A percentile compares a stretch with the other conserved stretches of the same genome.
Conservation (phyloP, 2,113 vertebrate species). For the Menura novaehollandiae region DNA sequence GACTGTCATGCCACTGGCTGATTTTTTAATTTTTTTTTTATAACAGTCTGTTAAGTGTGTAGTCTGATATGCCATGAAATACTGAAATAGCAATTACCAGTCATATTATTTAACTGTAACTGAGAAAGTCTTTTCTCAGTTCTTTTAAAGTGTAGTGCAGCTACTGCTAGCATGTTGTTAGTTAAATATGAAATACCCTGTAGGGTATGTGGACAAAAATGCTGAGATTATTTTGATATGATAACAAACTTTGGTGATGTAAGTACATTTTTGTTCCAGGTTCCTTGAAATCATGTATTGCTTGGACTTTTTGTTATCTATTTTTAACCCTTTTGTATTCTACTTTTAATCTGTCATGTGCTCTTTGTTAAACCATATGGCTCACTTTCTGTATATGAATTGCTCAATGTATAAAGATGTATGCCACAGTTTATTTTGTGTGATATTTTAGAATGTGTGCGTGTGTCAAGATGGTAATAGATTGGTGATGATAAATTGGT, state of each 20-base stretch:
- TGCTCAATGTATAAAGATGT: not conserved
- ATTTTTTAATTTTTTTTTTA: not conserved
- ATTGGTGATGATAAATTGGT: not conserved
- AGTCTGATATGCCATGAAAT: not conserved
- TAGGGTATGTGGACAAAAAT: not conserved
- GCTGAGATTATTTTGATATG: not conserved
- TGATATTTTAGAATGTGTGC: not conserved
- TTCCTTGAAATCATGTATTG: not conserved
- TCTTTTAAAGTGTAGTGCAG: not conserved
- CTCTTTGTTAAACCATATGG: not conserved
- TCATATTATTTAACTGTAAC: constrained; percentile 5
- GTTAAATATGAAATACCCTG: constrained; percentile 15
- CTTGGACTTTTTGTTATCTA: not conserved
- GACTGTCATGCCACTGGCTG: not conserved
- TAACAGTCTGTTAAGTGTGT: not conserved
- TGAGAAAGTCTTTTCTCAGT: not conserved
- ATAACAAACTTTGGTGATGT: not conserved
- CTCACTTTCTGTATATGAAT: not conserved
- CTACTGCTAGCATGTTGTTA: not conserved
- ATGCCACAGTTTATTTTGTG: not conserved
- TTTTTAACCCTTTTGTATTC: not conserved
- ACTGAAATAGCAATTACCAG: not conserved
- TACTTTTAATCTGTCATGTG: not conserved
- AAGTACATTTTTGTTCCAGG: not conserved
- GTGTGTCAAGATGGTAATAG: not conserved